phyloP scores from a whole-genome alignment of 2,888 invertebrate genomes.

The Megamerina dolium region DNA sequence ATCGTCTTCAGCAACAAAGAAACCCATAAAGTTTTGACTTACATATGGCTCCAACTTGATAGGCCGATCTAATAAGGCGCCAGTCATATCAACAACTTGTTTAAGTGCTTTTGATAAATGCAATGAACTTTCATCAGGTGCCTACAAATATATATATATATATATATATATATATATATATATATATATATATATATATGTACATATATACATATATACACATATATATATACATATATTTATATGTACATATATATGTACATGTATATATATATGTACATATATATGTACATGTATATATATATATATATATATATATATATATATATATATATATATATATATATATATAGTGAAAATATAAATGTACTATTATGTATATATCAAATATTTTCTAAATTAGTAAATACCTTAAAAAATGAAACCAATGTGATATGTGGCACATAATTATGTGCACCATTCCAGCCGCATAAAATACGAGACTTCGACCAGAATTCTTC shows the following conservation, averaged over 20 bases:
- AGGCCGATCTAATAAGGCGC: conserved; percentile 60
- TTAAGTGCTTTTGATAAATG: conserved; percentile 66
- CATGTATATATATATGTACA: too few species aligned
- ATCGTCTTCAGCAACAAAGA: conserved; percentile 78
- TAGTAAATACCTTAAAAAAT: conserved; percentile 68
- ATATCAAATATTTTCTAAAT: neutral
- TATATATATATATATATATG: too few species aligned
- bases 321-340: too few species aligned
- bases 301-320: too few species aligned
- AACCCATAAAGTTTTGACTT: conserved; percentile 85
- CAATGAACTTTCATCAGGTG: conserved; percentile 67
- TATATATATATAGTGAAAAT: too few species aligned
- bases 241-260: too few species aligned
- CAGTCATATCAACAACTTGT: conserved; percentile 66
- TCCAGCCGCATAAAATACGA: conserved; percentile 70
- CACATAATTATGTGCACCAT: conserved; percentile 83
- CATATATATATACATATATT: too few species aligned
- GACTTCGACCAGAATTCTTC: conserved; percentile 75
- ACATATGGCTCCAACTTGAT: conserved; percentile 75
- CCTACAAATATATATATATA: conserved; percentile 49
- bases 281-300: too few species aligned
- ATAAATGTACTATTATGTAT: neutral
- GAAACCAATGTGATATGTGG: conserved; percentile 87
- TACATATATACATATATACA: too few species aligned
- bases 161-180: too few species aligned